phyloP scores from a whole-genome alignment of 2,888 invertebrate species.

The Heliconius charithonia region DNA sequence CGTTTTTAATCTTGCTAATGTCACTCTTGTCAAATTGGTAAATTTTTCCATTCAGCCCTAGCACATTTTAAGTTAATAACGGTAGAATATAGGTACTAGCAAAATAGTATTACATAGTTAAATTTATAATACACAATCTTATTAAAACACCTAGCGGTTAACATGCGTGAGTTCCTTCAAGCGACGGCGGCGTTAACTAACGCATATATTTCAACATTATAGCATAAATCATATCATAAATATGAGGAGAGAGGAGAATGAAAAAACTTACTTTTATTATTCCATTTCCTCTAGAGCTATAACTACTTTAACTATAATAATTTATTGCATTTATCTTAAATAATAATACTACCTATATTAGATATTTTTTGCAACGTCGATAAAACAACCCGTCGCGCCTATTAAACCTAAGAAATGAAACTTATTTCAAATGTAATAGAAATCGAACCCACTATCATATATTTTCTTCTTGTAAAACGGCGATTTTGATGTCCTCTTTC shows the following conservation, averaged over 20 bases:
- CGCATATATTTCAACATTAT: constrained; percentile 2
- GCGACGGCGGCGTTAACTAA: constrained; percentile 6
- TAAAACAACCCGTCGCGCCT: too few relatives aligned
- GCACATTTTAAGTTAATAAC: background rate
- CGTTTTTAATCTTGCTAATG: too few relatives aligned
- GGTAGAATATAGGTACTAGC: background rate
- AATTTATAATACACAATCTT: constrained; percentile 7
- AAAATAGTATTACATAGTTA: background rate
- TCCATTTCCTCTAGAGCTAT: too few relatives aligned
- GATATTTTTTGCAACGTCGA: too few relatives aligned
- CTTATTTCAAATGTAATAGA: too few relatives aligned
- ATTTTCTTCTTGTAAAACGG: background rate
- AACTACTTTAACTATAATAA: too few relatives aligned
- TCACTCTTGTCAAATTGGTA: too few relatives aligned
- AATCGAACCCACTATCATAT: too few relatives aligned
- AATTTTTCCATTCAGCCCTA: background rate
- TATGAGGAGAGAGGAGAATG: background rate
- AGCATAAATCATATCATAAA: background rate
- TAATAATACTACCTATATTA: background rate
- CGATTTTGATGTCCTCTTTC: background rate
- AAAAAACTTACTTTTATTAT: too few relatives aligned
- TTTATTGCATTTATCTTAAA: too few relatives aligned
- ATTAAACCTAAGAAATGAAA: too few relatives aligned
- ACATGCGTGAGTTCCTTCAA: constrained; percentile 11
- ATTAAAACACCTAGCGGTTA: constrained; percentile 15